Conservation (phyloP, 2,888 invertebrate genomes). For the Drosophila atroscutellata region DNA sequence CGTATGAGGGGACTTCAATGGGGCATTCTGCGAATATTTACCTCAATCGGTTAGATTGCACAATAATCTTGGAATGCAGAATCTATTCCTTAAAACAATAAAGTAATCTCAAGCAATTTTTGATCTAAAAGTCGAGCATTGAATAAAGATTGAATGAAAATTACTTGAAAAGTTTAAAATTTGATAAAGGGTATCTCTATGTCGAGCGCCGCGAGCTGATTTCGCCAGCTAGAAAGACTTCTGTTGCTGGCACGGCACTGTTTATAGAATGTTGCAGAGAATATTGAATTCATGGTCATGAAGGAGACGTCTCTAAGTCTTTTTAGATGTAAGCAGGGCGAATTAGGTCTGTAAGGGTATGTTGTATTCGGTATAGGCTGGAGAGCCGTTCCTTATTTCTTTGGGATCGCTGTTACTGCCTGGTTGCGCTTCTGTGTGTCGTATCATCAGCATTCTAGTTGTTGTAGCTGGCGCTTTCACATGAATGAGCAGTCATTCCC, state of each 20-base stretch:
- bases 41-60: not conserved
- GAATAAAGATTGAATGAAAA: not conserved
- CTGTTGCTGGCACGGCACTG: not conserved
- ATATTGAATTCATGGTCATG: not conserved
- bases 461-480: constrained; percentile 55
- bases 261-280: not conserved
- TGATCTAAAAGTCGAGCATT: not conserved
- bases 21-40: not conserved
- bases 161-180: not conserved
- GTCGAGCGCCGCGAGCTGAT: not conserved
- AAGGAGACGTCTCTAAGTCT: not conserved
- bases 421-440: constrained; percentile 26
- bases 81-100: not conserved
- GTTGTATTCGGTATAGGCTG: not conserved
- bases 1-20: not conserved
- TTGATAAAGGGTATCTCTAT: not conserved
- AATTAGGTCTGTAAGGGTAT: not conserved
- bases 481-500: constrained; percentile 34
- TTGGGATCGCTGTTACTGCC: constrained; percentile 12
- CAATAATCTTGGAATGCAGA: not conserved
- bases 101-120: not conserved
- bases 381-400: not conserved
- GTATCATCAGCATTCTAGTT: constrained; percentile 47
- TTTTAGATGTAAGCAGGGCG: not conserved
- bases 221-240: not conserved